A percentile compares a stretch with the other conserved stretches of the same genome.
phyloP scores from a whole-genome alignment of 2,888 invertebrate species.

The Sycophila texana region DNA sequence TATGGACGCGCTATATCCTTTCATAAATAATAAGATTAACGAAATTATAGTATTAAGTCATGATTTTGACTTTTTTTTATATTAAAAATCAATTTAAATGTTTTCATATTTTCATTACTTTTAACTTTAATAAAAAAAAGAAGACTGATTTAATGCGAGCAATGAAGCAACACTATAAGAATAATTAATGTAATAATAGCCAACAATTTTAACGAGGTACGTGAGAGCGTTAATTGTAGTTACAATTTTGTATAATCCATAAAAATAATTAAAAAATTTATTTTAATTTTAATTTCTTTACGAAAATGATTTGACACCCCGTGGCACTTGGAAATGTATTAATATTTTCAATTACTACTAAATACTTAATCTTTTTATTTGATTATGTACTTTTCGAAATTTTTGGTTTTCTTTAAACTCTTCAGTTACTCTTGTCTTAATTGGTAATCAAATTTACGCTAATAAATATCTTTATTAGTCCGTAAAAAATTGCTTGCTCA shows the following conservation, averaged over 20 bases:
- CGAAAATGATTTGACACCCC: conserved; percentile 23
- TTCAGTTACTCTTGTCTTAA: not conserved
- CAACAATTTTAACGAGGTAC: conserved; percentile 1
- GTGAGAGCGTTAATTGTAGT: not conserved
- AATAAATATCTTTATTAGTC: not conserved
- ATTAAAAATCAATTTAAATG: no score
- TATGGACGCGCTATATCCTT: conserved; percentile 27
- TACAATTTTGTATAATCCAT: not conserved
- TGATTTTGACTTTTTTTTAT: no score
- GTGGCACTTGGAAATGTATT: conserved; percentile 33
- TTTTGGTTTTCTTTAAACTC: conserved; percentile 67
- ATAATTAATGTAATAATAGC: not conserved
- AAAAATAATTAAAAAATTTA: not conserved
- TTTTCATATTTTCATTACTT: not conserved
- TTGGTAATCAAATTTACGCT: not conserved
- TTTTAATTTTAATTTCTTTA: not conserved
- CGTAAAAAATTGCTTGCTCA: not conserved
- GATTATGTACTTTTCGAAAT: conserved; percentile 73
- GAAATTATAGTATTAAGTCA: no score
- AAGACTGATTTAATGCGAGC: not conserved
- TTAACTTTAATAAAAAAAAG: not conserved
- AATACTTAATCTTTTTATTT: conserved; percentile 31
- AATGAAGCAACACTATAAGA: not conserved
- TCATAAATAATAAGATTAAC: not conserved
- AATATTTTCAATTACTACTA: not conserved